Evolutionary conservation across 2,113 vertebrate genomes (phyloP), one percentile per base, ranked within the genome.

Genomic region (Sinocyclocheilus anophthalmus): DNA sequence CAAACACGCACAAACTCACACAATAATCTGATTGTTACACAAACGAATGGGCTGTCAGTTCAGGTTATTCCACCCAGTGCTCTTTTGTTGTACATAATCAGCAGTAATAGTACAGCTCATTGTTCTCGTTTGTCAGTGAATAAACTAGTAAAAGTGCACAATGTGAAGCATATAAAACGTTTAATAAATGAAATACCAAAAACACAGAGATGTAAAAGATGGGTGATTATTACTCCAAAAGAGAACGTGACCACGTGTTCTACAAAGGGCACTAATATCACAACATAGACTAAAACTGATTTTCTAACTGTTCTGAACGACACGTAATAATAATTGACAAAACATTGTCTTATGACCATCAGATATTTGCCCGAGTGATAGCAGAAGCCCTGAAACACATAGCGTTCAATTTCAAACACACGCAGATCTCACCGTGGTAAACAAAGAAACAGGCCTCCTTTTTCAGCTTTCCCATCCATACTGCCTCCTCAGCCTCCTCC

Each of bases 21-120:
- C 57, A 84, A 86, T 80, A 57, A 78, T 33, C 65, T 20, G 13
- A 55, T 76, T 84, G 75, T 84, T 77, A n/a, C 70, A 61, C 50
- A 76, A 48, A 76, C 81, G 85, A 83, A 53, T 83, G 75, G 63
- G 59, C 86, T 89, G 80, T 87, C 84, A 88, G 13, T 59, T 67
- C 26, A 30, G 63, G 72, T 89, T 73, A 84, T 84, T 87, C 76
- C 84, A 45, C 80, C 22, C 55, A 55, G n/a, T 53, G 57, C 65
- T 57, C 24, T 72, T 61, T 12, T 69, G 24, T 12, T 67, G 80
- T 13, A 5, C 30, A 37, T 39, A 53, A 83, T 53, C 37, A 70
- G 33, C 67, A 26, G 18, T 53, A 53, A 81, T 3, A 45, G 14
- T 48, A 45, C n/a, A 81, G 53, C n/a, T 59, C 76, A n/a, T 3